Conservation (phyloP, 2,888 invertebrate genomes). For the Leptinotarsa juncta region DNA sequence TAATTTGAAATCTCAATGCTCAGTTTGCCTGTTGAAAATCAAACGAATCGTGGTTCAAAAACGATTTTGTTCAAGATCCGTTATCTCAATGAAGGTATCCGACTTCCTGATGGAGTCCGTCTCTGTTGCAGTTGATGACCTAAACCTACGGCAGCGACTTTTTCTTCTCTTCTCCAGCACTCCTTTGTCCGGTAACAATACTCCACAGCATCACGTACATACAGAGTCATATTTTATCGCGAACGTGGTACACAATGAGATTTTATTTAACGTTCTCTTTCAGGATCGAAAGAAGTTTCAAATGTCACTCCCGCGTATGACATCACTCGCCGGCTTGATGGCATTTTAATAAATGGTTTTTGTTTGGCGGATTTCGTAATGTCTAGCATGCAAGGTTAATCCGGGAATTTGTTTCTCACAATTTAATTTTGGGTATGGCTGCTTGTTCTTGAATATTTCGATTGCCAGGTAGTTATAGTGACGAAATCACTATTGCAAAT, state of each 20-base stretch:
- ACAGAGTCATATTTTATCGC: conserved; percentile 22
- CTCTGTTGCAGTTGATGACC: conserved; percentile 16
- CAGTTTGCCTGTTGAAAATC: too few species aligned
- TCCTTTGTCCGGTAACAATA: conserved; percentile 19
- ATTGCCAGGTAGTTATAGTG: neutral
- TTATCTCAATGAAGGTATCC: neutral
- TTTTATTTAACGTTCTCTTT: conserved; percentile 33
- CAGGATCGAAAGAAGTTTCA: conserved; percentile 27
- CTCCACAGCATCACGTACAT: conserved; percentile 17
- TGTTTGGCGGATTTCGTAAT: conserved; percentile 19
- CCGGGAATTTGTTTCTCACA: conserved; percentile 8
- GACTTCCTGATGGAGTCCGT: neutral
- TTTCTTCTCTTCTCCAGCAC: conserved; percentile 14
- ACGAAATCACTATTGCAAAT: neutral
- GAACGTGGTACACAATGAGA: conserved; percentile 24
- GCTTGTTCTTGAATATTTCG: conserved; percentile 4
- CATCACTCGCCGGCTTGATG: conserved; percentile 29
- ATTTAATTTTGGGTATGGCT: conserved; percentile 12
- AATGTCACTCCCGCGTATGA: conserved; percentile 36
- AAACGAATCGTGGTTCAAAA: too few species aligned
- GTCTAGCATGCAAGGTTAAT: conserved; percentile 28
- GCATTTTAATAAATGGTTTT: conserved; percentile 27
- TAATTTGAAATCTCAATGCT: too few species aligned
- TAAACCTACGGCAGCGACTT: conserved; percentile 8
- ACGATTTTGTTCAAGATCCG: neutral